phyloP scores from a whole-genome alignment of 2,888 invertebrate genomes.

The Neoaliturus tenellus region DNA sequence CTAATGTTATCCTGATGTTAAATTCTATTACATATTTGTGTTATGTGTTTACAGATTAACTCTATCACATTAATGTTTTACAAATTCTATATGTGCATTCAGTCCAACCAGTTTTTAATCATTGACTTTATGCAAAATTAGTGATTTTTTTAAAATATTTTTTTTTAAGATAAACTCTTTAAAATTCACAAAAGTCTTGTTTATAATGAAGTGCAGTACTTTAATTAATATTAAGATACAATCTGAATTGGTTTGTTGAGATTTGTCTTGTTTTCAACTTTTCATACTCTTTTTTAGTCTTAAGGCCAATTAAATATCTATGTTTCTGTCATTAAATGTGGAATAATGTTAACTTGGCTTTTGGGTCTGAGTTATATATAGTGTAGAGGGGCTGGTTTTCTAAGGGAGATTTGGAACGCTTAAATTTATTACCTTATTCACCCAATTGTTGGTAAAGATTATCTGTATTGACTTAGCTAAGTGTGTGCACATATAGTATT shows the following conservation, averaged over 20 bases:
- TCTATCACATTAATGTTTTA: background rate
- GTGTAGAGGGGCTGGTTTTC: background rate
- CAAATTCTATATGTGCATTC: background rate
- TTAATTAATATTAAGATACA: too few species aligned
- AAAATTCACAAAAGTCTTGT: too few species aligned
- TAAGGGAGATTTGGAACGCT: background rate
- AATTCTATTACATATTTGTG: background rate
- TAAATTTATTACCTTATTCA: background rate
- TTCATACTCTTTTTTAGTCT: background rate
- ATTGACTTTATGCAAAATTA: background rate
- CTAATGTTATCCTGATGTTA: background rate
- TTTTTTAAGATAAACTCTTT: too few species aligned
- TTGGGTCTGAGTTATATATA: background rate
- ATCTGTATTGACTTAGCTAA: background rate
- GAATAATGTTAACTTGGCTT: background rate
- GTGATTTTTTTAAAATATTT: background rate
- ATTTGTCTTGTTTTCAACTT: too few species aligned
- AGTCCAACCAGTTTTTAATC: background rate
- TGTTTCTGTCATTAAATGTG: background rate
- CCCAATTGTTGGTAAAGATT: background rate
- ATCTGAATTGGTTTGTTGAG: too few species aligned
- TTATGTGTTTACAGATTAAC: background rate
- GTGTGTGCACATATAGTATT: conserved; percentile 22
- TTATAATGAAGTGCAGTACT: too few species aligned
- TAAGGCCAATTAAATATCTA: background rate